phyloP scores from a whole-genome alignment of 1,140 invertebrate genomes.

The Brachionus plicatilis region DNA sequence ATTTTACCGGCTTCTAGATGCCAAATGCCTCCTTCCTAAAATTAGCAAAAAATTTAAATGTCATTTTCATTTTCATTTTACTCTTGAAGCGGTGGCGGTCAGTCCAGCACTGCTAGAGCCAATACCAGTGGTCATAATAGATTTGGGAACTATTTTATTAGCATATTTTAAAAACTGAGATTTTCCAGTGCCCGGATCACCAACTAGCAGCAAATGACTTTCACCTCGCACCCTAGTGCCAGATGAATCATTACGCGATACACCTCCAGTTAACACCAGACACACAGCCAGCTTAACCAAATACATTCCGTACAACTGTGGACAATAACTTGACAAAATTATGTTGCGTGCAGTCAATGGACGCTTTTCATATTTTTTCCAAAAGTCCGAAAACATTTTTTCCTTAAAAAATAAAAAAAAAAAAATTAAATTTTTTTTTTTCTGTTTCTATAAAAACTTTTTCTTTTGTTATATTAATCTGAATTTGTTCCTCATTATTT shows the following conservation, averaged over 20 bases:
- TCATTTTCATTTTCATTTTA: conserved; percentile 54
- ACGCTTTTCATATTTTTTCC: conserved; percentile 63
- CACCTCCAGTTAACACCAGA: conserved; percentile 67
- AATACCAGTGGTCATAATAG: conserved; percentile 75
- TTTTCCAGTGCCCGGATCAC: conserved; percentile 82
- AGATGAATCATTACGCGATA: conserved; percentile 53
- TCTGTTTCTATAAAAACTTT: background rate
- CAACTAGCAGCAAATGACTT: conserved; percentile 77
- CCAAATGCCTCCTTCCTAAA: conserved; percentile 52
- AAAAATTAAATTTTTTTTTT: conserved; percentile 3
- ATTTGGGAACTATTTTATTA: conserved; percentile 65
- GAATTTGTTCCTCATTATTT: conserved; percentile 65
- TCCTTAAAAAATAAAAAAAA: conserved; percentile 51
- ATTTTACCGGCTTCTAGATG: conserved; percentile 50
- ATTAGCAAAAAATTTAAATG: background rate
- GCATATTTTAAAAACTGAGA: conserved; percentile 77
- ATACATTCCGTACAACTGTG: conserved; percentile 79
- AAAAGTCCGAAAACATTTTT: conserved; percentile 69
- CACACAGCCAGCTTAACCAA: conserved; percentile 76
- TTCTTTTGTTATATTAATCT: conserved; percentile 46
- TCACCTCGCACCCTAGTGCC: conserved; percentile 64
- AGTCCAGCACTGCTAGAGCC: conserved; percentile 80
- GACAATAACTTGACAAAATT: conserved; percentile 75
- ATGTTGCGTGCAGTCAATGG: conserved; percentile 69
- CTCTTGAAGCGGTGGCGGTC: conserved; percentile 76